Evolutionary conservation across 2,113 vertebrate genomes (phyloP), one percentile per base, ranked within the genome.

Genomic region (Pseudorectes ferrugineus): DNA sequence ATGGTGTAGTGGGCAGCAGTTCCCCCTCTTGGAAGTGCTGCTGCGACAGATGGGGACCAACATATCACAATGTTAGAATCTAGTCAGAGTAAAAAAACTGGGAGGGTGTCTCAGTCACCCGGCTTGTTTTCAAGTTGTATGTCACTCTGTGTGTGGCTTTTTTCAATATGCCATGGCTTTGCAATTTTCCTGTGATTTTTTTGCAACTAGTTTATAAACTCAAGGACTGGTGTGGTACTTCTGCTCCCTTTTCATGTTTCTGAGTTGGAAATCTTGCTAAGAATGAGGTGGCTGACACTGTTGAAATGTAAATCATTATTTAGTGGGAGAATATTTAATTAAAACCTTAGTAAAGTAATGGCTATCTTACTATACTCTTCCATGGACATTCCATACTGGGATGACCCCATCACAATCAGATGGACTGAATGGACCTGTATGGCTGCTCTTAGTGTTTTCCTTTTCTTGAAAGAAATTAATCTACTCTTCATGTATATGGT

Each of bases 21-120:
- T 72, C 9, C 12, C 23, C 40, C 5, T 31, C 36, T 14, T 57
- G 55, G 12, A 72, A 29, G 19, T 35, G 12, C 63, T 46, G 10
- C 48, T 25, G 28, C 62, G 33, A 71, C 12, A 29, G 7, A 4
- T 24, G 2, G 7, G 7, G 17, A 36, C 12, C 22, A 63, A 31
- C 2, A 3, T 1, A 3, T 23, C 33, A 14, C 2, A 5, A 3
- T 43, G 57, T 36, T 25, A 58, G n/a, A 58, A 58, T 58, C n/a
- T 25, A 35, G n/a, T 58, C n/a, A 58, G 57, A 25, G 57, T 25
- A 4, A 35, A 58, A 35, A 58, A 58, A 17, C n/a, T 35, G 57
- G 26, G 3, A 19, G 9, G 20, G 4, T 31, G 6, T 24, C 33
- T 43, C 4, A 0, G 17, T n/a, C 9, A 6, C 8, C 11, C 2